These are phyloP conservation scores for Drosophila pullipes DNA, from an alignment of 2,888 invertebrate species.

Conservation along the genomic window DNA sequence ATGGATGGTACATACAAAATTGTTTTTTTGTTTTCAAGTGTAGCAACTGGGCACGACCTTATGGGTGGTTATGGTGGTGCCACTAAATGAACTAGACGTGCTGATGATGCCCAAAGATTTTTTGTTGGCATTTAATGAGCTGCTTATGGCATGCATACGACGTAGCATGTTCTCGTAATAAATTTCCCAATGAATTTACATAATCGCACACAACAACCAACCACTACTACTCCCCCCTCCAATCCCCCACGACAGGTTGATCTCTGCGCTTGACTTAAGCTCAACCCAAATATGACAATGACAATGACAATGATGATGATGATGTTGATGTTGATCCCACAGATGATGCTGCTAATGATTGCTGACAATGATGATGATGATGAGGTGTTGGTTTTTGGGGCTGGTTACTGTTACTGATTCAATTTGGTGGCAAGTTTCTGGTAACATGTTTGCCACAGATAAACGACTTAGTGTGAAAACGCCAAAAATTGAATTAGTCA, in stretches of 20 bases:
- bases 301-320: constrained; percentile 10
- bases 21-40: not conserved
- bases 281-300: constrained; percentile 43
- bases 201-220: constrained; percentile 54
- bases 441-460: constrained; percentile 67
- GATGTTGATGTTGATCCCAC: constrained; percentile 3
- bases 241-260: not conserved
- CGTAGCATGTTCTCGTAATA: constrained; percentile 61
- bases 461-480: constrained; percentile 73
- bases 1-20: not conserved
- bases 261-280: constrained; percentile 38
- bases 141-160: constrained; percentile 67
- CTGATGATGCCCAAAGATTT: constrained; percentile 38
- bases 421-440: constrained; percentile 56
- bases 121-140: constrained; percentile 67
- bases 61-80: not conserved
- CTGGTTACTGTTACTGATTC: constrained; percentile 57
- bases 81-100: constrained; percentile 34
- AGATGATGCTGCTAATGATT: constrained; percentile 37
- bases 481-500: constrained; percentile 65
- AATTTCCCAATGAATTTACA: constrained; percentile 69
- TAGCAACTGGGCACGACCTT: not conserved
- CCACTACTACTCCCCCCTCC: not conserved
- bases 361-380: constrained; percentile 32
- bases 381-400: constrained; percentile 35